phyloP scores from a whole-genome alignment of 2,113 vertebrate species.

The Ceyx margarethae region DNA sequence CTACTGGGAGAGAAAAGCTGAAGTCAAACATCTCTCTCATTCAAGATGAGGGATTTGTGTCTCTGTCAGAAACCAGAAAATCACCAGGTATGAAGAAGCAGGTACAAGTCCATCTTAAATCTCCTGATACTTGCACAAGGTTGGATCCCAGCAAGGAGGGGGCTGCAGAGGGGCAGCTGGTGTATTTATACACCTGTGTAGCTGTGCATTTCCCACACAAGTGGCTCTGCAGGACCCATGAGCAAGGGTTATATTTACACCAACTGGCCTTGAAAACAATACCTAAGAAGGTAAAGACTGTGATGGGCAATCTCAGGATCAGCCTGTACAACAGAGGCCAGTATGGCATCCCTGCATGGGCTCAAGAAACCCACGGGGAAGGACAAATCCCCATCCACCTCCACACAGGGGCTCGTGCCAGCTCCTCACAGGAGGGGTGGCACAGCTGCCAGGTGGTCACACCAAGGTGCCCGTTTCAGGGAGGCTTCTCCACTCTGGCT shows the following conservation, averaged over 20 bases:
- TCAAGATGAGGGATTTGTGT: not conserved
- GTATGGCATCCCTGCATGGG: accelerated
- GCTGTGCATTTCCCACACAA: accelerated
- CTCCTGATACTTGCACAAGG: accelerated
- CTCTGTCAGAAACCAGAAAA: not conserved
- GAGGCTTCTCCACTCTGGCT: not conserved
- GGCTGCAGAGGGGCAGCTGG: too few species aligned
- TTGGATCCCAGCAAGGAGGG: not conserved
- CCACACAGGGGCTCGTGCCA: accelerated
- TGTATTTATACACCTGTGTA: accelerated
- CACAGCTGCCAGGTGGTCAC: slow-evolving; percentile 4
- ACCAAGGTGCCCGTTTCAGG: not conserved
- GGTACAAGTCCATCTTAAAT: not conserved
- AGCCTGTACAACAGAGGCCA: not conserved
- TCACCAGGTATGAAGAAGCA: not conserved
- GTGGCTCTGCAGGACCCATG: not conserved
- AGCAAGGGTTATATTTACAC: not conserved
- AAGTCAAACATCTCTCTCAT: not conserved
- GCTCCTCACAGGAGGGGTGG: not conserved
- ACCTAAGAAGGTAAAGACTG: not conserved
- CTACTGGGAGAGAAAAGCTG: not conserved
- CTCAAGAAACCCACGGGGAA: not conserved
- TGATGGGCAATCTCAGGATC: not conserved
- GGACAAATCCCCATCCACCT: not conserved
- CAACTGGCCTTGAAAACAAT: not conserved